Conservation (phyloP, 2,797 vertebrate genomes). For the Hippocampus kuda region DNA sequence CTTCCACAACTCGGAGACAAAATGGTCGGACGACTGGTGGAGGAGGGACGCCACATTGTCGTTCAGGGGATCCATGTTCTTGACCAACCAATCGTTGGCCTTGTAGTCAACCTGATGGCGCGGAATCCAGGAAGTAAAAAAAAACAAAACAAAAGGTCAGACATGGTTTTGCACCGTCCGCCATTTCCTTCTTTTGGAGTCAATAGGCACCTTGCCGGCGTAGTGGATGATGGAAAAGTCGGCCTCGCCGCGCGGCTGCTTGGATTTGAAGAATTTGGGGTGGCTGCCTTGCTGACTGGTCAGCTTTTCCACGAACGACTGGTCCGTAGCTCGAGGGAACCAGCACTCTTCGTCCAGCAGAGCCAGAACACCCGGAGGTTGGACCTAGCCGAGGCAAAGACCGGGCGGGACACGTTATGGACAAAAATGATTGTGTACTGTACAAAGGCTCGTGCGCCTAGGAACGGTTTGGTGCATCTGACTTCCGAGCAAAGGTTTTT, state of each 20-base stretch:
- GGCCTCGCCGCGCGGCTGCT: constrained; percentile 77
- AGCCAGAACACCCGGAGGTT: constrained; percentile 82
- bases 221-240: constrained; percentile 89
- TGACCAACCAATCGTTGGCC: constrained; percentile 82
- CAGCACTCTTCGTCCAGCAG: constrained; percentile 90
- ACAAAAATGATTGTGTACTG: too few species aligned
- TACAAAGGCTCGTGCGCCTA: background rate
- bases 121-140: background rate
- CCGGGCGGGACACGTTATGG: too few species aligned
- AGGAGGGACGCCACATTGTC: constrained; percentile 83
- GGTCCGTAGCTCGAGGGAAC: constrained; percentile 90
- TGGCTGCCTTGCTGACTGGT: constrained; percentile 77
- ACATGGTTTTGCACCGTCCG: background rate
- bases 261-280: constrained; percentile 81
- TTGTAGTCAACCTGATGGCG: constrained; percentile 80
- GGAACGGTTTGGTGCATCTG: background rate
- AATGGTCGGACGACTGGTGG: constrained; percentile 82
- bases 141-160: background rate
- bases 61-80: constrained; percentile 90
- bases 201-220: constrained; percentile 75
- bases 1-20: constrained; percentile 87
- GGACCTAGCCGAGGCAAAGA: constrained; percentile 56
- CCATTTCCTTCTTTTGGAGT: background rate
- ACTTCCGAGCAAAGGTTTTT: too few species aligned
- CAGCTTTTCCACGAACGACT: constrained; percentile 85